Evolutionary conservation across 2,888 invertebrate genomes (phyloP), one percentile per base, ranked within the genome.

Genomic region (Aphodius sticticus): DNA sequence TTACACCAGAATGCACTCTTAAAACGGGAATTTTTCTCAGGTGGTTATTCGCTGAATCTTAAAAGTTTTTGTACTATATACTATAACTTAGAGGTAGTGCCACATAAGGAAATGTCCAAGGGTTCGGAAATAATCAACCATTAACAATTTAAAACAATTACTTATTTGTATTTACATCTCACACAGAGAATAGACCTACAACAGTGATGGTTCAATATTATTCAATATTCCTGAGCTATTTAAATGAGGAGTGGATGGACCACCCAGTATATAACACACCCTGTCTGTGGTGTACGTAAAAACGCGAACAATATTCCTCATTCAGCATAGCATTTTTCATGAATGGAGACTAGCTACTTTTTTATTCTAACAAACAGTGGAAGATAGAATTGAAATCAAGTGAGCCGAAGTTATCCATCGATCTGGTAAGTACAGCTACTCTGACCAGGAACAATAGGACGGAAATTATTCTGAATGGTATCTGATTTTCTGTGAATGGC

Each of bases 401-500:
- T 53, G 53, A 53, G 53, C 12, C 53, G 53, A 2, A 53, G 9
- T 53, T 53, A 53, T 53, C 53, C 53, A 53, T 53, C 53, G 53
- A 53, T 53, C 53, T 53, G 53, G 53, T 53, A 53, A 53, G 53
- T 53, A 53, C 53, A 53, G 53, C 53, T 53, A 53, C 53, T 53
- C 53, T 12, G 53, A 53, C 53, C 53, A 53, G 53, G 35, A 74
- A 74, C 76, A 53, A 69, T 76, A 12, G 26, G 69, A 76, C 53
- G 69, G 76, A 76, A 69, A 76, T 69, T 35, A 69, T 69, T 76
- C 14, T 36, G 69, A 76, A 69, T 26, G 16, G 69, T 7, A 76
- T 76, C 76, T 12, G 76, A 69, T 16, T 76, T 15, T 26, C 16
- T 6, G 35, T 76, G 76, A 76, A 69, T 69, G 69, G 76, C 37